These are phyloP conservation scores for Ruditapes philippinarum DNA, from an alignment of 1,140 invertebrate genomes.

Conservation along the genomic window DNA sequence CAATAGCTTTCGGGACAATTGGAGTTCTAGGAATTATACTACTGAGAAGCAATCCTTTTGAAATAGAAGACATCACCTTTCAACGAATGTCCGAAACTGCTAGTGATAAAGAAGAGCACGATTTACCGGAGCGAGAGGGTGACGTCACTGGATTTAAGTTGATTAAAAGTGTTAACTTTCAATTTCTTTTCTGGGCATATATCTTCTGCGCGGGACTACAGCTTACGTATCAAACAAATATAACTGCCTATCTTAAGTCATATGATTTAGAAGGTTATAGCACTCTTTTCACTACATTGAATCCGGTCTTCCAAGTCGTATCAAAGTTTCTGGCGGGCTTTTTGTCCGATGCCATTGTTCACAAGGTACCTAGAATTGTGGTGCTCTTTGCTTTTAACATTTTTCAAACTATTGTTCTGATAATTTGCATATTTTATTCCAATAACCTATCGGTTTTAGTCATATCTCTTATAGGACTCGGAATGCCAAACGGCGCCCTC, in stretches of 20 bases:
- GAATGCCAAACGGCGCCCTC: slow-evolving; percentile 81
- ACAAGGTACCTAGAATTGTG: slow-evolving; percentile 73
- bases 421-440: slow-evolving; percentile 74
- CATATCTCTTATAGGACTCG: slow-evolving; percentile 71
- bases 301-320: slow-evolving; percentile 72
- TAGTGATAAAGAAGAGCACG: slow-evolving; percentile 6
- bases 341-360: slow-evolving; percentile 74
- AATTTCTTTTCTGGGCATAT: slow-evolving; percentile 79
- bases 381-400: slow-evolving; percentile 74
- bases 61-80: slow-evolving; percentile 24
- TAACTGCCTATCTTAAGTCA: slow-evolving; percentile 80
- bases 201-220: slow-evolving; percentile 81
- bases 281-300: slow-evolving; percentile 78
- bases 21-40: slow-evolving; percentile 73
- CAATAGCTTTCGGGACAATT: slow-evolving; percentile 73
- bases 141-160: slow-evolving; percentile 75
- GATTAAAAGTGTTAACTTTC: slow-evolving; percentile 75
- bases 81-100: slow-evolving; percentile 29
- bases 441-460: slow-evolving; percentile 73
- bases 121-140: slow-evolving; percentile 11
- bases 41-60: slow-evolving; percentile 65
- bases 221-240: slow-evolving; percentile 79
- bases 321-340: slow-evolving; percentile 79
- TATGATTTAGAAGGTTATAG: slow-evolving; percentile 75
- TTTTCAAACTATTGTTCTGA: slow-evolving; percentile 74